Conservation (phyloP, 1,140 invertebrate genomes). For the Dreissena rostriformis region DNA sequence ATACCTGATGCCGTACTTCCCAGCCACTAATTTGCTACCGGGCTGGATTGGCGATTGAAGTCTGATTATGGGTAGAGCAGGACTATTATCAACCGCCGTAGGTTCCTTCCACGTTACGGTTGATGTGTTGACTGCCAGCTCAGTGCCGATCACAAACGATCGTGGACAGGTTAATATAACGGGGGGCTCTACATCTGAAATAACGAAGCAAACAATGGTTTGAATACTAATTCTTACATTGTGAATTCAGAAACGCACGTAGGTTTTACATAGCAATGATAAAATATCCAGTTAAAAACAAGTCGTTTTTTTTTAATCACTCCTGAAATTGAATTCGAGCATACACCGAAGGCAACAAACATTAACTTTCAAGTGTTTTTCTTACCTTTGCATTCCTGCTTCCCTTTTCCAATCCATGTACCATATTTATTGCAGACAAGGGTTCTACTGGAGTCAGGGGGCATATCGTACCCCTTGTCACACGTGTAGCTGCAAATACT, state of each 20-base stretch:
- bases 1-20: not conserved
- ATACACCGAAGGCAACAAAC: too few relatives aligned
- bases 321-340: too few relatives aligned
- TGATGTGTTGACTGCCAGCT: slow-evolving; percentile 6
- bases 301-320: too few relatives aligned
- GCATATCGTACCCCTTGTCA: slow-evolving; percentile 33
- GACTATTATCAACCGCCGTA: slow-evolving; percentile 17
- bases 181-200: too few relatives aligned
- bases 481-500: slow-evolving; percentile 35
- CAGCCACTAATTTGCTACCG: not conserved
- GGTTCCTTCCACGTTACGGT: slow-evolving; percentile 4
- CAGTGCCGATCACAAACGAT: not conserved
- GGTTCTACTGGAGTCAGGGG: slow-evolving; percentile 27
- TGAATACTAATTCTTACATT: too few relatives aligned
- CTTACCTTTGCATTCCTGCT: slow-evolving; percentile 25
- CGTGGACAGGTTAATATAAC: slow-evolving; percentile 18
- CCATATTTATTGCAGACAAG: slow-evolving; percentile 10
- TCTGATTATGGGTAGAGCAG: too few relatives aligned
- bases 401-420: not conserved
- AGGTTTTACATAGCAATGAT: too few relatives aligned
- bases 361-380: too few relatives aligned
- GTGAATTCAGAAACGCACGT: too few relatives aligned
- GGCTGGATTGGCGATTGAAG: not conserved
- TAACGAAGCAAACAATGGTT: too few relatives aligned
- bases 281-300: too few relatives aligned